Evolutionary conservation across 1,140 invertebrate genomes (phyloP), one percentile per base, ranked within the genome.

Genomic region (Leptinotarsa lineolata): DNA sequence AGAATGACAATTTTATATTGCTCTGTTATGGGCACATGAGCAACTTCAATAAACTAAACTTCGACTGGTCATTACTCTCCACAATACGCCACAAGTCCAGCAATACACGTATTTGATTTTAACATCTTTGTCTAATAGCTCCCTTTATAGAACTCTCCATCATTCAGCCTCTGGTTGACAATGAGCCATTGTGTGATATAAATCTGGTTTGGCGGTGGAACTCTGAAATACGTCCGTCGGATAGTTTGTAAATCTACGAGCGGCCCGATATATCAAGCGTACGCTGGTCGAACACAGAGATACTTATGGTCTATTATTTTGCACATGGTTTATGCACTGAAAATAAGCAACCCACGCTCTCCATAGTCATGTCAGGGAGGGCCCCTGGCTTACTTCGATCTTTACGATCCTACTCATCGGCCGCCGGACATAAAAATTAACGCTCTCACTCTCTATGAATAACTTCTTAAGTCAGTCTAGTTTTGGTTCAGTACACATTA

Each of bases 231-330:
- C 61, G 45, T 63, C 30, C 22, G 30, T 44, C 16, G n/a, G 24
- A 59, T 71, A 65, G 48, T 71, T 44, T 30, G 60, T 65, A 65
- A 71, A 71, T 71, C 61, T 65, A 30, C 45, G 54, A 44, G 48
- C 48, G 12, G 58, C 58, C 22, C 58, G 20, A 48, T 71, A 71
- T 71, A 60, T 71, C 70, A 71, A 71, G 59, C 20, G 70, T 69
- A 8, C 46, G 68, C 21, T 69, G 16, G 48, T 54, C 48, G 48
- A 54, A 54, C 68, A 22, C 22, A 16, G 71, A 75, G 72, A 73
- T 76, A 76, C 74, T 76, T 76, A 76, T 70, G 68, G 72, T 68
- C 74, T 76, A 76, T 76, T 76, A 76, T 76, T 76, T 76, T 68
- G 72, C 74, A 60, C 72, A 70, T 75, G 54, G 74, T 75, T 75